Percentiles rank a stretch among this genome's conserved stretches.
Evolutionary conservation across 2,113 vertebrate genomes (phyloP).

Genomic region (Thunnus maccoyii): DNA sequence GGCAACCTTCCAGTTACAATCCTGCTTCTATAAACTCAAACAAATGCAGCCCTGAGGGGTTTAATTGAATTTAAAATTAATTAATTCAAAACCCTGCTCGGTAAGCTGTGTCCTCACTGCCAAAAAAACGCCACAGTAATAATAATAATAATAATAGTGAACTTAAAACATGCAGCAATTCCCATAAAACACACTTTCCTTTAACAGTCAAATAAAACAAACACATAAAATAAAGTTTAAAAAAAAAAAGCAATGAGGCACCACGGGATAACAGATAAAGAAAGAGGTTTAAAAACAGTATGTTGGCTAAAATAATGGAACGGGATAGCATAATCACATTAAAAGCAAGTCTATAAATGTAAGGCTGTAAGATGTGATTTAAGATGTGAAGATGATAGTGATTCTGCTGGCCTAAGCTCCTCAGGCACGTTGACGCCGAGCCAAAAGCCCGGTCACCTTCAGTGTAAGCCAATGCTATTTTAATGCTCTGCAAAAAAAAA

Average conservation of each 20-base stretch:
- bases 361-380: slow-evolving; percentile 45
- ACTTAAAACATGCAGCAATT: slow-evolving; percentile 28
- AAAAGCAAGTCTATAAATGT: slow-evolving; percentile 45
- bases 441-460: slow-evolving; percentile 57
- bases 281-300: not conserved
- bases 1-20: slow-evolving; percentile 43
- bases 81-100: slow-evolving; percentile 33
- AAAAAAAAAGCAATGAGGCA: not conserved
- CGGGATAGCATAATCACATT: slow-evolving; percentile 6
- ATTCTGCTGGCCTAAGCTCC: slow-evolving; percentile 46
- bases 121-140: slow-evolving; percentile 15
- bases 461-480: slow-evolving; percentile 35
- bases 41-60: slow-evolving; percentile 33
- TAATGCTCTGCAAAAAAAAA: slow-evolving; percentile 12
- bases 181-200: slow-evolving; percentile 18
- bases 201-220: slow-evolving; percentile 33
- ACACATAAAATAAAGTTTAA: slow-evolving; percentile 3
- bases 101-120: slow-evolving; percentile 22
- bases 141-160: slow-evolving; percentile 13
- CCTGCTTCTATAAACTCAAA: slow-evolving; percentile 42
- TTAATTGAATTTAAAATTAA: slow-evolving; percentile 64
- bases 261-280: not conserved
- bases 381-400: slow-evolving; percentile 49
- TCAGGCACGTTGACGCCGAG: slow-evolving; percentile 44
- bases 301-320: not conserved